Conservation (phyloP, 2,113 vertebrate genomes). For the Etheostoma cragini region DNA sequence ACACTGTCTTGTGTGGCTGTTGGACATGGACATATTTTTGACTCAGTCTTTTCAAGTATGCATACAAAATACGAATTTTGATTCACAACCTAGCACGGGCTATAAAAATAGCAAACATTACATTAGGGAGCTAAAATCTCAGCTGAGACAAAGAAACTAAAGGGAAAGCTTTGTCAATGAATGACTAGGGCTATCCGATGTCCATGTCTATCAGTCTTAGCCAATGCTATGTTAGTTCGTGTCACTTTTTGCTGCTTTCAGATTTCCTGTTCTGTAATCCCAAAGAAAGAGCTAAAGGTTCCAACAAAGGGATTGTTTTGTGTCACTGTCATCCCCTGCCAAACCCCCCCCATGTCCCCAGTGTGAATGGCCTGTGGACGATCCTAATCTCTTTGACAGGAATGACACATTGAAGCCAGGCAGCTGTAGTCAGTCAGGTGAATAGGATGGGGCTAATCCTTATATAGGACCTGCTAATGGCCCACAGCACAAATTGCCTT, state of each 20-base stretch:
- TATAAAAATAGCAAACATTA: neutral
- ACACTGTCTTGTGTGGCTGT: neutral
- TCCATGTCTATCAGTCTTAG: slow-evolving; percentile 27
- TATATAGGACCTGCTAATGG: slow-evolving; percentile 53
- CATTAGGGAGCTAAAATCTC: too few species aligned
- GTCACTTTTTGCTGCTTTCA: slow-evolving; percentile 28
- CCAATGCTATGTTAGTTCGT: neutral
- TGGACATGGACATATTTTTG: neutral
- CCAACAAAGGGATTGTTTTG: slow-evolving; percentile 49
- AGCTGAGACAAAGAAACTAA: slow-evolving; percentile 38
- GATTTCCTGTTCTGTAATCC: slow-evolving; percentile 28
- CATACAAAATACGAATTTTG: neutral
- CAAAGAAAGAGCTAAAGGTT: slow-evolving; percentile 32
- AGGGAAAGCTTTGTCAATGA: slow-evolving; percentile 14
- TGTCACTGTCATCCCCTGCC: slow-evolving; percentile 55
- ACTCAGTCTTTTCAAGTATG: slow-evolving; percentile 26
- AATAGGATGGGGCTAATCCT: slow-evolving; percentile 52
- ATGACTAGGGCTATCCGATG: slow-evolving; percentile 31
- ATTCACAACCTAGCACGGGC: neutral
- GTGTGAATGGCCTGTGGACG: slow-evolving; percentile 41
- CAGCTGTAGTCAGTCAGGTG: slow-evolving; percentile 57
- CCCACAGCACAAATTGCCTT: slow-evolving; percentile 43
- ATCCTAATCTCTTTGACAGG: slow-evolving; percentile 62
- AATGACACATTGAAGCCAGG: slow-evolving; percentile 47
- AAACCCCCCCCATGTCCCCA: slow-evolving; percentile 28